These are phyloP conservation scores for Sparidentex hasta DNA, from an alignment of 2,797 vertebrate genomes.

Conservation along the genomic window DNA sequence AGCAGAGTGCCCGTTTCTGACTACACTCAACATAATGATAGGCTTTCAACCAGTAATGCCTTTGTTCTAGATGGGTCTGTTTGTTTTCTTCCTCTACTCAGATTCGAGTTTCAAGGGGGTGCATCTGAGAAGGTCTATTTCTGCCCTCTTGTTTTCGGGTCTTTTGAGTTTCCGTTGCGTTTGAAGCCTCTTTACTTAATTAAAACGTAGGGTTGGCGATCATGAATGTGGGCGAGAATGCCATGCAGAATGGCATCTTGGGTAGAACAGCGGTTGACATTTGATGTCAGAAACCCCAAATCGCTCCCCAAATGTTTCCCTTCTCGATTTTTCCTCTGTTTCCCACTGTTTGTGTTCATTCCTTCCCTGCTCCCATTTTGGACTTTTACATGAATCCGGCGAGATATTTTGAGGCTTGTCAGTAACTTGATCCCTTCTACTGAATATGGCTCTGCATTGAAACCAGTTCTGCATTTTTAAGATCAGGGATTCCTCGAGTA, in stretches of 20 bases:
- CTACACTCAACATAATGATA: slow-evolving; percentile 77
- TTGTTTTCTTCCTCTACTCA: slow-evolving; percentile 77
- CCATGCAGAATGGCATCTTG: slow-evolving; percentile 69
- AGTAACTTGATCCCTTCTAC: slow-evolving; percentile 30
- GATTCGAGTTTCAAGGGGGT: slow-evolving; percentile 66
- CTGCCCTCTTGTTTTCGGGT: slow-evolving; percentile 68
- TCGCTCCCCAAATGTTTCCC: slow-evolving; percentile 60
- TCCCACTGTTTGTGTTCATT: slow-evolving; percentile 52
- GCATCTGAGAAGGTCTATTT: slow-evolving; percentile 74
- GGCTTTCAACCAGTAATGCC: slow-evolving; percentile 72
- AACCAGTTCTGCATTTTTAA: slow-evolving; percentile 18
- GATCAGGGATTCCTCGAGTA: background rate
- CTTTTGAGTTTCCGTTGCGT: slow-evolving; percentile 62
- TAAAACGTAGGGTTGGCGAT: slow-evolving; percentile 72
- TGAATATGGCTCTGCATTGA: slow-evolving; percentile 3
- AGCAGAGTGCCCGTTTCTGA: slow-evolving; percentile 63
- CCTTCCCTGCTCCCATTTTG: slow-evolving; percentile 35
- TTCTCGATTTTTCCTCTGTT: slow-evolving; percentile 47
- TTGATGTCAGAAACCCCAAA: slow-evolving; percentile 72
- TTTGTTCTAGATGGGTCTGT: slow-evolving; percentile 78
- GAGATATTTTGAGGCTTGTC: slow-evolving; percentile 27
- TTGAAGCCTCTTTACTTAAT: slow-evolving; percentile 75
- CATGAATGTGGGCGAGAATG: slow-evolving; percentile 67
- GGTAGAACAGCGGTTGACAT: slow-evolving; percentile 63
- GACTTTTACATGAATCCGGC: slow-evolving; percentile 14